Percentiles rank a stretch among this genome's conserved stretches.
phyloP scores from a whole-genome alignment of 2,888 invertebrate genomes.

The Athalia rosae region DNA sequence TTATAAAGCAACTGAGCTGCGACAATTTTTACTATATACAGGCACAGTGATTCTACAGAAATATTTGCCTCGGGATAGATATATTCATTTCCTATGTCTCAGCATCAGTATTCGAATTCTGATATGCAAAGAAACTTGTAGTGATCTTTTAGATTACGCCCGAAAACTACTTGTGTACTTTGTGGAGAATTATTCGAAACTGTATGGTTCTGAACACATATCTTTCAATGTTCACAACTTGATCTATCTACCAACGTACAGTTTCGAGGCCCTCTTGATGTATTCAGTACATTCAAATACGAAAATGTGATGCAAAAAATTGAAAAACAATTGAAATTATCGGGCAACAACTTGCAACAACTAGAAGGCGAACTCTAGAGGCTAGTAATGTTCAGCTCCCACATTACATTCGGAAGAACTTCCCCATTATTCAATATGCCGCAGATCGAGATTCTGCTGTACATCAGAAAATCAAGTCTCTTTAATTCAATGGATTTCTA shows the following conservation, averaged over 20 bases:
- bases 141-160: background rate
- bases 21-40: constrained; percentile 5
- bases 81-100: background rate
- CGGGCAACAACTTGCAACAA: background rate
- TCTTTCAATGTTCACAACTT: background rate
- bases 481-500: no score
- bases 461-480: no score
- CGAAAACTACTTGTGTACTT: background rate
- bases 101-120: background rate
- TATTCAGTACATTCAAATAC: constrained; percentile 1
- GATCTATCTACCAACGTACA: background rate
- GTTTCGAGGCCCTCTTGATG: background rate
- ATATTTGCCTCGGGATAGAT: background rate
- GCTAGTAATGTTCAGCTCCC: no score
- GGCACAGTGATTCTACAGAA: background rate
- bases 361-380: background rate
- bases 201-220: background rate
- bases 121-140: background rate
- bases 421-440: no score
- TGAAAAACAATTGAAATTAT: background rate
- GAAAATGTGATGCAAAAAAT: background rate
- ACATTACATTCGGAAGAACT: no score
- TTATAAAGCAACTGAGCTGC: constrained; percentile 4
- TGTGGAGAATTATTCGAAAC: background rate
- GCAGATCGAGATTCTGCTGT: no score